A percentile compares a stretch with the other conserved stretches of the same genome.
Evolutionary conservation across 1,140 invertebrate species (phyloP).

Genomic region (Mizuhopecten yessoensis): DNA sequence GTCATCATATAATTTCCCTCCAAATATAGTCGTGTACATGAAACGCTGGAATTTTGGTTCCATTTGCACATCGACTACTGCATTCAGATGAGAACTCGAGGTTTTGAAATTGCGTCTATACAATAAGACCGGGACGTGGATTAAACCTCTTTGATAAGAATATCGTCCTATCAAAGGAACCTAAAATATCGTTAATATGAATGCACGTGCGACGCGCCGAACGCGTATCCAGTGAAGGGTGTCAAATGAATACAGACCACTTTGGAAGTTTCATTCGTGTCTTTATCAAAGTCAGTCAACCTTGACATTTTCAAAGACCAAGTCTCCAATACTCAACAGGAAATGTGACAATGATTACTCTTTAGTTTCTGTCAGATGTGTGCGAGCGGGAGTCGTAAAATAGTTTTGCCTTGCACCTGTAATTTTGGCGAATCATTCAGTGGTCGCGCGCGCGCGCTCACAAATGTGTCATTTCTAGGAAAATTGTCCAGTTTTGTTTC

Average conservation of each 20-base stretch:
- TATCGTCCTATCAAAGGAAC: background rate
- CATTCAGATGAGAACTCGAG: background rate
- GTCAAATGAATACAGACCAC: background rate
- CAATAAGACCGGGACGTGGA: background rate
- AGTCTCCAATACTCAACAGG: conserved; percentile 7
- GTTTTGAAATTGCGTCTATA: background rate
- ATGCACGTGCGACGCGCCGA: conserved; percentile 36
- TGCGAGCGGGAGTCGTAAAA: conserved; percentile 10
- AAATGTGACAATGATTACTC: conserved; percentile 5
- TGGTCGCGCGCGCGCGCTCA: background rate
- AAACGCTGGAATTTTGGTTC: background rate
- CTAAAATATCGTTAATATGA: conserved; percentile 22
- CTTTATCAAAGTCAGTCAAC: conserved; percentile 28
- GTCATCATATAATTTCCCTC: background rate
- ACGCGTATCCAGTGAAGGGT: background rate
- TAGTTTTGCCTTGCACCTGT: conserved; percentile 9
- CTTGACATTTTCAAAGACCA: background rate
- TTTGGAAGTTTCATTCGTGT: conserved; percentile 27
- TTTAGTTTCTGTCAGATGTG: conserved; percentile 27
- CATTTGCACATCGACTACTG: background rate
- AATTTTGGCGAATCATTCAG: background rate
- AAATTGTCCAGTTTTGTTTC: background rate
- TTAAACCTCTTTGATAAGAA: background rate
- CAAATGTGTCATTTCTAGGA: conserved; percentile 5
- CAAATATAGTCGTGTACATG: background rate